Evolutionary conservation across 2,888 invertebrate genomes (phyloP), one percentile per base, ranked within the genome.

Genomic region (Schizotus pectinicornis): DNA sequence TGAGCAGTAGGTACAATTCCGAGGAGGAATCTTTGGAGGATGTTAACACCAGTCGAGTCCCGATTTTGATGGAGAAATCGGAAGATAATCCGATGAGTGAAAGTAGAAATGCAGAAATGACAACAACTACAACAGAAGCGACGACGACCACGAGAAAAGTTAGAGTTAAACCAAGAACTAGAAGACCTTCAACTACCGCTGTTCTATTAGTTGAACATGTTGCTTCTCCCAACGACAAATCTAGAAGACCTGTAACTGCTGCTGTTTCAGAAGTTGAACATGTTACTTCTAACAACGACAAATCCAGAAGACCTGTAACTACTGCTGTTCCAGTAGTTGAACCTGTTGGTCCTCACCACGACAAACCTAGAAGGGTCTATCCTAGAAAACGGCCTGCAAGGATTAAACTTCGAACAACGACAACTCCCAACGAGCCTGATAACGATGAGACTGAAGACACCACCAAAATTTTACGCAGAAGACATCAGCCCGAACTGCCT

Each of bases 1-100:
- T 64, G 8, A 73, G 74, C 41, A 74, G 73, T 48, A 63, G 72
- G 46, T 74, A 73, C 49, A 73, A 67, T 56, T 59, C 67, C 1
- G 68, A 70, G 7, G 63, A 63, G 6, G 51, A 64, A 9, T 31
- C 33, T 12, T 47, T 60, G 1, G 66, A 67, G 12, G 54, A 59
- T 8, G 50, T 61, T 7, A 50, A 32, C 11, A 53, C 47, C n/a
- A 58, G 51, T 7, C 50, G 38, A 13, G 38, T 39, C 7, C 62
- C 61, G 2, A 34, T 48, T 30, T 22, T 52, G 7, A 35, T 43
- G 9, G 64, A 67, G 41, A 49, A 54, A 31, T 2, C 7, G 7
- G 45, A 59, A 30, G 38, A 50, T n/a, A 50, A 45, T 46, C 55
- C 55, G 8, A 45, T 47, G 34, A 48, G 42, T 12, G 53, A 62